Percentiles rank a stretch among this genome's conserved stretches.
Evolutionary conservation across 2,797 vertebrate species (phyloP).

Genomic region (Pseudochaenichthys georgianus): DNA sequence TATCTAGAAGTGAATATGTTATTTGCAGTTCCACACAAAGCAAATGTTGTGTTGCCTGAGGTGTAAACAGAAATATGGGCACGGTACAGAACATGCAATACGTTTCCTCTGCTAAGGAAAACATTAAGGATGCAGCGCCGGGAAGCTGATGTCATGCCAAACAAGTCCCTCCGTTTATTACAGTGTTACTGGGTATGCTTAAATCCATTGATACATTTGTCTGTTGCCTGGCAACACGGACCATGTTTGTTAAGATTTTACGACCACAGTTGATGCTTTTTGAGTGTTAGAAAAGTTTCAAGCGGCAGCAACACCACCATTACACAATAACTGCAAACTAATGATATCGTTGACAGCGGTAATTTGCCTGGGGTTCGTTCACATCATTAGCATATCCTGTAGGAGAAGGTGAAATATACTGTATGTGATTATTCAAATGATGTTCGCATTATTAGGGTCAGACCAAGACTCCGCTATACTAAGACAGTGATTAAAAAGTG

Average conservation of each 20-base stretch:
- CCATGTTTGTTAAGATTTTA: conserved; percentile 61
- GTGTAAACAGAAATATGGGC: conserved; percentile 69
- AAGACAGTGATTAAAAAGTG: too few relatives aligned
- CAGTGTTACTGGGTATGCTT: conserved; percentile 63
- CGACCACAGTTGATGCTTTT: conserved; percentile 57
- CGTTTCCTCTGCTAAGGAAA: conserved; percentile 55
- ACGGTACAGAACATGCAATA: conserved; percentile 46
- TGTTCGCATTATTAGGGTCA: not conserved
- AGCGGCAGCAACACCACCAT: conserved; percentile 30
- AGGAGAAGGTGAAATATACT: conserved; percentile 10
- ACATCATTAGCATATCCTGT: conserved; percentile 20
- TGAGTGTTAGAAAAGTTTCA: conserved; percentile 44
- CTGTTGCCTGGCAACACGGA: conserved; percentile 77
- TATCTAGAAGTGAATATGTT: conserved; percentile 38
- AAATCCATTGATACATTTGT: conserved; percentile 73
- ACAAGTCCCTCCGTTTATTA: conserved; percentile 68
- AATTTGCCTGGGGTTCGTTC: not conserved
- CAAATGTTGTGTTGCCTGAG: conserved; percentile 65
- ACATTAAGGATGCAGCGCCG: conserved; percentile 55
- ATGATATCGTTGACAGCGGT: conserved; percentile 8
- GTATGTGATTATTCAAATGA: conserved; percentile 12
- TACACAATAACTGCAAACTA: conserved; percentile 27
- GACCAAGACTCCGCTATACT: too few relatives aligned
- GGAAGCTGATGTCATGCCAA: conserved; percentile 71
- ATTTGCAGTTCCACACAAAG: conserved; percentile 42